A percentile compares a stretch with the other conserved stretches of the same genome.
Conservation (phyloP, 1,140 invertebrate species). For the Riptortus pedestris region DNA sequence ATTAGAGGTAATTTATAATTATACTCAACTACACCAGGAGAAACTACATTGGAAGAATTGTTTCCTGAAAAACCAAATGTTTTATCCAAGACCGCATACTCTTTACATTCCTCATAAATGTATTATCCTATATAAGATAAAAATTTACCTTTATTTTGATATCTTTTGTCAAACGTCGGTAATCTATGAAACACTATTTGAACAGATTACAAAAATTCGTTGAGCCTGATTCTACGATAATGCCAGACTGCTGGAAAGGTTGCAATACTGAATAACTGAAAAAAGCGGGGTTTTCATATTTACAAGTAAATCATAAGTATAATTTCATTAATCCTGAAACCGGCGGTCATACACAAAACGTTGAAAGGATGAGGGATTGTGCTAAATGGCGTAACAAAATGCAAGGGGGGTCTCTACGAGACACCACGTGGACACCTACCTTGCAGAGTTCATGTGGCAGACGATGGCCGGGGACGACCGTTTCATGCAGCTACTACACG, state of each 20-base stretch:
- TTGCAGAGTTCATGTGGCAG: slow-evolving; percentile 6
- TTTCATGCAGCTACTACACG: background rate
- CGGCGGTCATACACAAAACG: background rate
- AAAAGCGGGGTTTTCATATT: slow-evolving; percentile 5
- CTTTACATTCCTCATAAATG: too few relatives aligned
- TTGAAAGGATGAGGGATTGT: background rate
- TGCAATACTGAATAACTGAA: background rate
- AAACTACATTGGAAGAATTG: too few relatives aligned
- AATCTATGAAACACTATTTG: background rate
- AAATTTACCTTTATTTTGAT: too few relatives aligned
- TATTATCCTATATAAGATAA: too few relatives aligned
- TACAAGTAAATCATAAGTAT: slow-evolving; percentile 4
- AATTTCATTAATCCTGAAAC: slow-evolving; percentile 4
- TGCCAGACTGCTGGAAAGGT: background rate
- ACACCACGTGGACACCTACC: slow-evolving; percentile 4
- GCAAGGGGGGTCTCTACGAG: background rate
- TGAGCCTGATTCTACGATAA: slow-evolving; percentile 3
- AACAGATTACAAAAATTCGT: background rate
- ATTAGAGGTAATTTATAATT: too few relatives aligned
- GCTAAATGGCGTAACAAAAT: background rate
- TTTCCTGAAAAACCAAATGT: too few relatives aligned
- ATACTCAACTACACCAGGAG: too few relatives aligned
- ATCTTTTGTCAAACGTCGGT: too few relatives aligned
- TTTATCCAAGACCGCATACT: too few relatives aligned
- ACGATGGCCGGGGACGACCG: background rate